Base-by-base conservation (phyloP, 2,888 invertebrate genomes). In the Rapana venosa region DNA sequence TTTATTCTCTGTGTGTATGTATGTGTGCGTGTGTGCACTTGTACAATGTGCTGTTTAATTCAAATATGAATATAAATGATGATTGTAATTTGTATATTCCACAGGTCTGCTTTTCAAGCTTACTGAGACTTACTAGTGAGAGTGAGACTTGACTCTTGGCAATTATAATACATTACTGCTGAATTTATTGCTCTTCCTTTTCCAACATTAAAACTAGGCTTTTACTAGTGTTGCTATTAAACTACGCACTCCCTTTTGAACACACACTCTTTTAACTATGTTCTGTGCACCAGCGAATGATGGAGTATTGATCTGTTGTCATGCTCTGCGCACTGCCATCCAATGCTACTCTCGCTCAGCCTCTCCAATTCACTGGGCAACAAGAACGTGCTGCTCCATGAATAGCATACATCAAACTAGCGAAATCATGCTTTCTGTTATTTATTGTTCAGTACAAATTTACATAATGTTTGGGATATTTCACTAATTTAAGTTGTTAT, bases 291-390 rank as follows among this genome's bases (percentile, higher is more conserved):
- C 30, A 61, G 66, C 22, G 86, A 66, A 35, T 86, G 86, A 86
- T 86, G 61, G 66, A 66, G 86, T 86, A 86, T 86, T 86, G 86
- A 86, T 86, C 86, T 86, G 86, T 86, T 86, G 86, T 86, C 86
- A 86, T 66, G 86, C 86, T 86, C 86, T 86, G 86, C 84, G 47
- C 58, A 58, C 15, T 66, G 86, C 86, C 83, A 66, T 66, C 81
- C 81, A 83, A 13, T 83, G 81, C 81, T 30, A 83, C 81, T 83
- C 81, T 83, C 32, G 30, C 35, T 32, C 81, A 74, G 74, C 26
- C 74, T 74, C 30, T 83, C 35, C 79, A 35, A 58, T 58, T 56
- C 61, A 66, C 86, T 35, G 86, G 61, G 86, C 86, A 86, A 66
- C 86, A 66, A 84, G 84, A 84, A 58, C 58, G 84, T 84, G n/a